phyloP scores from a whole-genome alignment of 1,140 invertebrate genomes.

The Macrotrachela quadricornifera region DNA sequence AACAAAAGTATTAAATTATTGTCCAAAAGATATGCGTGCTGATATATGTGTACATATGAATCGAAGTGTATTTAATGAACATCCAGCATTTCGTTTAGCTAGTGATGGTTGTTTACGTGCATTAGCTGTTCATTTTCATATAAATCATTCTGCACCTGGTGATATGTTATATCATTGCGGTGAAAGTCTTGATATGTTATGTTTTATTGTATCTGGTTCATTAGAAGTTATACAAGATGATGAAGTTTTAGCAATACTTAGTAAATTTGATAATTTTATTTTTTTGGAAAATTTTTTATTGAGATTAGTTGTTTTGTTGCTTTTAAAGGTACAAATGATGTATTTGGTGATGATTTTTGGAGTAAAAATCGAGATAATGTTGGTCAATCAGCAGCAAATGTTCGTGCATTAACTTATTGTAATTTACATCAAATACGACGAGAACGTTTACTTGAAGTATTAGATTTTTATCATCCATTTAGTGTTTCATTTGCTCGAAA shows the following conservation, averaged over 20 bases:
- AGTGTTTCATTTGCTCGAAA: slow-evolving; percentile 95
- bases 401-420: slow-evolving; percentile 92
- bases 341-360: slow-evolving; percentile 99
- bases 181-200: slow-evolving; percentile 90
- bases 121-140: slow-evolving; percentile 93
- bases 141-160: slow-evolving; percentile 56
- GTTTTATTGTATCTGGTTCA: slow-evolving; percentile 95
- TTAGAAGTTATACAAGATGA: slow-evolving; percentile 98
- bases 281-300: not conserved
- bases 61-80: slow-evolving; percentile 98
- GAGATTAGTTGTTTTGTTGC: not conserved
- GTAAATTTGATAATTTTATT: slow-evolving; percentile 33
- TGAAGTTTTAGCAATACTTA: slow-evolving; percentile 93
- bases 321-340: slow-evolving; percentile 70
- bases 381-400: slow-evolving; percentile 93
- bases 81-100: slow-evolving; percentile 87
- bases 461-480: slow-evolving; percentile 98
- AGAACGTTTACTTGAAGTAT: slow-evolving; percentile 60
- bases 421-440: slow-evolving; percentile 96
- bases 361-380: slow-evolving; percentile 57
- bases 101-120: slow-evolving; percentile 92
- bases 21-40: slow-evolving; percentile 99
- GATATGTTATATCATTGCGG: slow-evolving; percentile 40
- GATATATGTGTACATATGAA: slow-evolving; percentile 99
- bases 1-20: slow-evolving; percentile 93